Evolutionary conservation across 1,140 invertebrate genomes (phyloP).

Genomic region (Sarcophaga bullata): DNA sequence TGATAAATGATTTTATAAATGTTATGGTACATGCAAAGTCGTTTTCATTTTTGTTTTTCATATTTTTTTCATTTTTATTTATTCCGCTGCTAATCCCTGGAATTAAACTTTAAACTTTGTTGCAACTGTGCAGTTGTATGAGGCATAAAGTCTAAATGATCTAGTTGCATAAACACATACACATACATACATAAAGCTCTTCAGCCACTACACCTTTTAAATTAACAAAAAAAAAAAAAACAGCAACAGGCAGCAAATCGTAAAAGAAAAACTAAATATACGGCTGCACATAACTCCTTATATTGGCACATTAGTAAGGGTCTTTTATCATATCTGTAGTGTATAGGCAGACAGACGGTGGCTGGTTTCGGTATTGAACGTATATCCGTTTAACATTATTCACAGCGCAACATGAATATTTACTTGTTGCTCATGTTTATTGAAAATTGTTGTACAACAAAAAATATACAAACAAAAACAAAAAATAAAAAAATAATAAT

Average conservation of each 20-base stretch:
- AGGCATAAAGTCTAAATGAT: neutral
- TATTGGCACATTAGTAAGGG: slow-evolving; percentile 39
- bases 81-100: neutral
- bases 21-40: slow-evolving; percentile 32
- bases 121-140: neutral
- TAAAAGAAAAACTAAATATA: neutral
- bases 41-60: neutral
- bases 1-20: slow-evolving; percentile 40
- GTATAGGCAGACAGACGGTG: neutral
- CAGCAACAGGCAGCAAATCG: neutral
- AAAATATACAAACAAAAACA: neutral
- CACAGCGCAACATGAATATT: slow-evolving; percentile 10
- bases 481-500: neutral
- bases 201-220: neutral
- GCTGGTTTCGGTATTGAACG: neutral
- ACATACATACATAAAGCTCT: neutral
- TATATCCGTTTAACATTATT: slow-evolving; percentile 22
- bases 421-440: slow-evolving; percentile 32
- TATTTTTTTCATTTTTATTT: neutral
- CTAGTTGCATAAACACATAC: neutral
- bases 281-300: slow-evolving; percentile 28
- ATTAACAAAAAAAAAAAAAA: too few relatives aligned
- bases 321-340: slow-evolving; percentile 35
- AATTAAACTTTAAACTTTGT: slow-evolving; percentile 40
- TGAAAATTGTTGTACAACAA: slow-evolving; percentile 35